A percentile compares a stretch with the other conserved stretches of the same genome.
These are phyloP conservation scores for Gulo gulo DNA, from an alignment of 2,113 vertebrate genomes.

Conservation along the genomic window DNA sequence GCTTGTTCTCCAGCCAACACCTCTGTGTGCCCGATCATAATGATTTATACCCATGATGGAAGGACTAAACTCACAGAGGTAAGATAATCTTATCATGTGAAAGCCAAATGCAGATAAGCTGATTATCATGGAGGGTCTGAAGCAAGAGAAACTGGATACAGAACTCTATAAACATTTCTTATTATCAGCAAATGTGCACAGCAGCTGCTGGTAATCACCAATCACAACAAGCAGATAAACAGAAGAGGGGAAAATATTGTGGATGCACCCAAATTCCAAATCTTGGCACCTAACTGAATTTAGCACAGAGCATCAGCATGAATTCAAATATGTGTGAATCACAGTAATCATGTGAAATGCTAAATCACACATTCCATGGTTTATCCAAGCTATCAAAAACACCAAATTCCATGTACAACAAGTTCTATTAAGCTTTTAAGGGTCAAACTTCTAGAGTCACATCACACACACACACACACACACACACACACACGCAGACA, in stretches of 20 bases:
- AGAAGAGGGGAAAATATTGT: slow-evolving; percentile 59
- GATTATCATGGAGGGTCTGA: slow-evolving; percentile 59
- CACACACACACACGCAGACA: neutral
- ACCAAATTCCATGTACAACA: neutral
- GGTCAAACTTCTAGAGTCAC: neutral
- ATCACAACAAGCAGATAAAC: slow-evolving; percentile 60
- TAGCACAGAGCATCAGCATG: slow-evolving; percentile 61
- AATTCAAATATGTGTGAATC: slow-evolving; percentile 74
- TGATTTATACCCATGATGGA: slow-evolving; percentile 2
- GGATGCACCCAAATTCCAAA: slow-evolving; percentile 61
- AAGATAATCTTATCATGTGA: slow-evolving; percentile 34
- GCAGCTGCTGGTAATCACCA: slow-evolving; percentile 63
- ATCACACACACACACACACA: neutral
- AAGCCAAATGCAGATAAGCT: slow-evolving; percentile 59
- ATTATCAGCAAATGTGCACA: slow-evolving; percentile 59
- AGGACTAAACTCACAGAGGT: slow-evolving; percentile 30
- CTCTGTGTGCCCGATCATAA: neutral
- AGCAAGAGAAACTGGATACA: slow-evolving; percentile 51
- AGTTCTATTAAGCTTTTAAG: neutral
- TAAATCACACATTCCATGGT: slow-evolving; percentile 63
- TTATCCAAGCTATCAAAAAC: slow-evolving; percentile 32
- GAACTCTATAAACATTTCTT: slow-evolving; percentile 46
- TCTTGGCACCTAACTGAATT: slow-evolving; percentile 65
- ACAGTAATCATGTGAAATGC: slow-evolving; percentile 53
- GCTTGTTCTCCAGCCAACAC: neutral